Evolutionary conservation across 2,888 invertebrate species (phyloP).

Genomic region (Bembecia ichneumoniformis): DNA sequence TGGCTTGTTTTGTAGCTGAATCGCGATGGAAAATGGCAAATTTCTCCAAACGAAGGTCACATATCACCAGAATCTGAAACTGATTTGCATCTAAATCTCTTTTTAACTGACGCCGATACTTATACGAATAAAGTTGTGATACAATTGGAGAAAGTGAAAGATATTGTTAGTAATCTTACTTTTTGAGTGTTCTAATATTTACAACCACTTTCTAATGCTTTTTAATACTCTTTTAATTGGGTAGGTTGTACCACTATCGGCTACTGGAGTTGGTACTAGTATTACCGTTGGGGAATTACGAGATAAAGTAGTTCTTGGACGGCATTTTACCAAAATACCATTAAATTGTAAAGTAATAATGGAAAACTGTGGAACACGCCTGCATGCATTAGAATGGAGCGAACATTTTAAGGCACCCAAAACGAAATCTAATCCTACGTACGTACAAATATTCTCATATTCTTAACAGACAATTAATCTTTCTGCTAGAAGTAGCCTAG

Average conservation of each 20-base stretch:
- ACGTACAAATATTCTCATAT: conserved; percentile 14
- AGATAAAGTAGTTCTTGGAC: conserved; percentile 73
- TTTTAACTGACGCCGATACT: conserved; percentile 47
- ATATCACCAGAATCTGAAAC: conserved; percentile 50
- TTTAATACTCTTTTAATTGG: not conserved
- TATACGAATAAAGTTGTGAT: conserved; percentile 57
- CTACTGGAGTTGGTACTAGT: conserved; percentile 77
- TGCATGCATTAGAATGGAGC: conserved; percentile 68
- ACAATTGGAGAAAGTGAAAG: conserved; percentile 56
- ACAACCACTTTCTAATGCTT: not conserved
- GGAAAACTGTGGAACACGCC: conserved; percentile 68
- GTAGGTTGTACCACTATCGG: conserved; percentile 62
- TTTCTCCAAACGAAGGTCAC: conserved; percentile 43
- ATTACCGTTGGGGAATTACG: conserved; percentile 75
- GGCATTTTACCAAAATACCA: conserved; percentile 73
- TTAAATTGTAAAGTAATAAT: conserved; percentile 52
- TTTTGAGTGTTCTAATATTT: not conserved
- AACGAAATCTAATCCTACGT: conserved; percentile 39
- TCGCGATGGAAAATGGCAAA: conserved; percentile 52
- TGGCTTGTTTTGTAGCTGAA: conserved; percentile 30
- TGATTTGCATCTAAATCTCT: conserved; percentile 39
- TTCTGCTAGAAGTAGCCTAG: too few relatives aligned
- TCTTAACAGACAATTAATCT: not conserved
- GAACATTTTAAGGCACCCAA: conserved; percentile 57
- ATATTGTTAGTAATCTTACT: conserved; percentile 38